Percentiles rank a stretch among this genome's conserved stretches.
These are phyloP conservation scores for Pseudotriccus pelzelni DNA, from an alignment of 2,797 vertebrate genomes.

Conservation along the genomic window DNA sequence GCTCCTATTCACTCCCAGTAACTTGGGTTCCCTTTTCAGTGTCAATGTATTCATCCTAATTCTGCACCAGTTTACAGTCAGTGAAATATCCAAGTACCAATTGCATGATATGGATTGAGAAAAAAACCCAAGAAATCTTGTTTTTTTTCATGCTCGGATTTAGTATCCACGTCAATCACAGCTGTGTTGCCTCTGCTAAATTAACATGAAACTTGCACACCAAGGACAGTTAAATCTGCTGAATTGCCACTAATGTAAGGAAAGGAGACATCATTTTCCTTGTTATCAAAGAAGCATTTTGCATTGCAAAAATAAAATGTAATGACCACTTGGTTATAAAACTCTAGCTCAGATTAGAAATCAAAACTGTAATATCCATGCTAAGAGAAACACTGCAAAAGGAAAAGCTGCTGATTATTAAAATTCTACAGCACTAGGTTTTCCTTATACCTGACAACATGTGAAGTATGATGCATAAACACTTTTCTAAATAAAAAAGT, in stretches of 20 bases:
- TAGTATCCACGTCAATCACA: background rate
- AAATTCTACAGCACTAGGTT: background rate
- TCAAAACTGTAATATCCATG: background rate
- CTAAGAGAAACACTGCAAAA: background rate
- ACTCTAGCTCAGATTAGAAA: background rate
- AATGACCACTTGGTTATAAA: background rate
- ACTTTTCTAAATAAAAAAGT: slow-evolving; percentile 43
- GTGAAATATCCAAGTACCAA: background rate
- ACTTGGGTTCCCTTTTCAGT: background rate
- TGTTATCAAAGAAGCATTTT: background rate
- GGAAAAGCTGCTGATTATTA: background rate
- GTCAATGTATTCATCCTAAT: background rate
- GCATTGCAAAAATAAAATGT: background rate
- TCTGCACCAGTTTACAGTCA: background rate
- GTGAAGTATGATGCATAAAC: slow-evolving; percentile 16
- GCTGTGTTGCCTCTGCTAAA: background rate
- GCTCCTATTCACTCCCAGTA: background rate
- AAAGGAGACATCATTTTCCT: background rate
- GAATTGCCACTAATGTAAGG: background rate
- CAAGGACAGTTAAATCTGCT: background rate
- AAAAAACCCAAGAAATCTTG: background rate
- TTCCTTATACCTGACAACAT: background rate
- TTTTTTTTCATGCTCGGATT: accelerated
- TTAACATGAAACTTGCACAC: background rate
- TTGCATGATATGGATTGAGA: background rate